Base-by-base conservation (phyloP, 2,888 invertebrate species). In the Boloria euphrosyne region DNA sequence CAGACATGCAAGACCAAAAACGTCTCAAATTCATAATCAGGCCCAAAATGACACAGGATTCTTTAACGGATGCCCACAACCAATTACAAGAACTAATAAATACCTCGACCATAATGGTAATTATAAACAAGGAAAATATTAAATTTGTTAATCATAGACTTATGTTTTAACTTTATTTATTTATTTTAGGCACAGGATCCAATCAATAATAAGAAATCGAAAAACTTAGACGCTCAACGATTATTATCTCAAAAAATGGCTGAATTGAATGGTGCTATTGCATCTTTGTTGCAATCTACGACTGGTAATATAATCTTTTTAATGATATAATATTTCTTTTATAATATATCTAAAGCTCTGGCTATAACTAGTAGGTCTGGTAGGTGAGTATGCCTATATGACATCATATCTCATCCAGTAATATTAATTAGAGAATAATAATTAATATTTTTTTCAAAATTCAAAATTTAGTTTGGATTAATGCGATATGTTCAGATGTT, bases 261-360 rank as follows among this genome's bases (percentile, higher is more conserved):
- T 0, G 79, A 79, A 53, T 76, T 87, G 10, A 86, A 87, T 65
- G 84, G 83, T 0, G 84, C 87, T 2, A 68, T 87, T 5, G 86
- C 86, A 0, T 74, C 81, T 0, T 75, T 87, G 4, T 73, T 84
- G 0, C 73, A 75, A 0, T 80, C 85, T 4, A 79, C 80, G 4
- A 51, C 70, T 47, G 73, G 74, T 74, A 68, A 69, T 16, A 17
- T 17, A 46, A 27, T 47, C 4, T 14, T 18, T n/a, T 7, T 44
- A 5, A 17, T 17, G 0, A 13, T 43, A 38, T 16, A 13, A 22
- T 3, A 22, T 22, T 22, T 7, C 7, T 38, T 31, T 7, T 31
- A 6, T 7, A 6, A 7, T 38, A 38, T 38, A 38, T 38, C 10
- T 38, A 7, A 7, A 38, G 31, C 7, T 38, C 7, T 38, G 10